These are phyloP conservation scores for Antitype chi DNA, from an alignment of 2,888 invertebrate species.

Conservation along the genomic window DNA sequence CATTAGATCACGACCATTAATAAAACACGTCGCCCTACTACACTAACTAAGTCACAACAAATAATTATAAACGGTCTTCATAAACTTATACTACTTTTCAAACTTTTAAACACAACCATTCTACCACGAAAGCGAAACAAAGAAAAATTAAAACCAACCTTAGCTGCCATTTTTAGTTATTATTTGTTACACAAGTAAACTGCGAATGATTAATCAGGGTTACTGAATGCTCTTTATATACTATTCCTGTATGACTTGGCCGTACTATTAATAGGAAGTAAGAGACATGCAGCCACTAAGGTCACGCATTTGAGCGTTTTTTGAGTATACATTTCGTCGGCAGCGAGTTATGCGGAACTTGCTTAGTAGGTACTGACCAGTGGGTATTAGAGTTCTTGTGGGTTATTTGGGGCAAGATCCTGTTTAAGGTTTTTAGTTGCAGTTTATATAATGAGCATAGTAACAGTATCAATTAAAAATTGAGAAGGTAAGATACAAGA, in stretches of 20 bases:
- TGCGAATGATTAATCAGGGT: conserved; percentile 85
- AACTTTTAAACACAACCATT: neutral
- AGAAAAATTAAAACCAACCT: conserved; percentile 75
- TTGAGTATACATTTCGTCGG: conserved; percentile 84
- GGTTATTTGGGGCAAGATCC: conserved; percentile 21
- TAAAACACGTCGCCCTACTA: neutral
- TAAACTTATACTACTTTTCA: neutral
- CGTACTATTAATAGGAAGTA: conserved; percentile 87
- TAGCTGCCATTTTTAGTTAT: conserved; percentile 88
- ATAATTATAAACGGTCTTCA: neutral
- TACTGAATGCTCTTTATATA: conserved; percentile 82
- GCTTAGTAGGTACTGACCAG: conserved; percentile 56
- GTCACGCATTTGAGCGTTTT: conserved; percentile 83
- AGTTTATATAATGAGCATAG: too few relatives aligned
- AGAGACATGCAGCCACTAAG: conserved; percentile 82
- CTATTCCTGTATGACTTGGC: conserved; percentile 79
- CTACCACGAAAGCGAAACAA: conserved; percentile 23
- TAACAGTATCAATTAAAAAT: neutral
- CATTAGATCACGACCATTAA: neutral
- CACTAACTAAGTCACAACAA: neutral
- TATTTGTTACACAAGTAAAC: conserved; percentile 84
- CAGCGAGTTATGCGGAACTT: conserved; percentile 83
- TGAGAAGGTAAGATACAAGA: neutral
- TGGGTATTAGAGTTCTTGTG: conserved; percentile 30
- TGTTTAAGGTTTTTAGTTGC: neutral